phyloP scores from a whole-genome alignment of 1,140 invertebrate species.

The Paracyclopina nana region DNA sequence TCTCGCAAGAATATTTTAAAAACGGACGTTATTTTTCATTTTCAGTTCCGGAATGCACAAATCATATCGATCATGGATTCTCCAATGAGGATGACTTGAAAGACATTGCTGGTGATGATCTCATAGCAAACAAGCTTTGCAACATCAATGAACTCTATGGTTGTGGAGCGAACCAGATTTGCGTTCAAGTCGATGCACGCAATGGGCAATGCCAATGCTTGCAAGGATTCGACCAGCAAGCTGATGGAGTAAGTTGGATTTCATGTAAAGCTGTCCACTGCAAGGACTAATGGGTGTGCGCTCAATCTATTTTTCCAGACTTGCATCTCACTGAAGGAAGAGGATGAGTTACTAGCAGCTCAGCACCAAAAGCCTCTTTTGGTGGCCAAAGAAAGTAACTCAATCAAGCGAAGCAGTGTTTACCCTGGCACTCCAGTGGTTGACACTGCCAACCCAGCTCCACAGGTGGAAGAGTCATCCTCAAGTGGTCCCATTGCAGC shows the following conservation, averaged over 20 bases:
- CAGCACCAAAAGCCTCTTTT: no score
- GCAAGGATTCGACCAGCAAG: neutral
- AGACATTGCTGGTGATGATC: no score
- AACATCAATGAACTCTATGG: neutral
- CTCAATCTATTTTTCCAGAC: neutral
- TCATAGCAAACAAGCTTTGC: no score
- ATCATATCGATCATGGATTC: neutral
- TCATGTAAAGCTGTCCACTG: neutral
- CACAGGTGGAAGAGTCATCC: neutral
- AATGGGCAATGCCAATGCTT: slow-evolving; percentile 2
- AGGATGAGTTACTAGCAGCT: neutral
- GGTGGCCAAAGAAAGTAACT: no score
- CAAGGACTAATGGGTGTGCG: neutral
- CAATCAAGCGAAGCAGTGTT: no score
- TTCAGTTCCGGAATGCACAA: neutral
- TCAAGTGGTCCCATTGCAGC: neutral
- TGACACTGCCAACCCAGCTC: neutral
- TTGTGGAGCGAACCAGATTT: slow-evolving; percentile 6
- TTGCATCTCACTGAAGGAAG: neutral
- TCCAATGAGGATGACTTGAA: no score
- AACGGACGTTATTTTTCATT: neutral
- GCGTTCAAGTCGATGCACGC: slow-evolving; percentile 1
- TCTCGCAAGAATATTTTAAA: neutral
- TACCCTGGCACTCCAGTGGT: no score
- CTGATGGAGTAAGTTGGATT: neutral